These are phyloP conservation scores for Urocynchramus pylzowi DNA, from an alignment of 2,113 vertebrate species.

Conservation along the genomic window DNA sequence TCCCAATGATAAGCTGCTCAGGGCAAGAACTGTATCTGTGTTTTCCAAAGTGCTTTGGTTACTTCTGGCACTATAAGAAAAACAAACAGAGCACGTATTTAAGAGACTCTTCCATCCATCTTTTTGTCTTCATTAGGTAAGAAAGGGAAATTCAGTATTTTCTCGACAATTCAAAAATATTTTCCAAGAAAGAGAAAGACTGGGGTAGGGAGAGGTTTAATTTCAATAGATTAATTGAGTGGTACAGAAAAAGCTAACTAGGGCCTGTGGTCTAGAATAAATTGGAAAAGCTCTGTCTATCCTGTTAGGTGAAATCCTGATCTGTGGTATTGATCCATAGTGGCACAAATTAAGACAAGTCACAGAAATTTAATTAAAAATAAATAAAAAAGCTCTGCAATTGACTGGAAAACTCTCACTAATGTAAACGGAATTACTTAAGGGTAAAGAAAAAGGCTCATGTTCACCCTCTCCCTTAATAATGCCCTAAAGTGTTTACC, in stretches of 20 bases:
- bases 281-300: neutral
- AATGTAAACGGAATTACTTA: neutral
- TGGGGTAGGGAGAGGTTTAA: neutral
- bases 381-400: neutral
- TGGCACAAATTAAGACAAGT: neutral
- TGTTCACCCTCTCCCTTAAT: neutral
- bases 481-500: neutral
- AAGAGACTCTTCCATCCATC: neutral
- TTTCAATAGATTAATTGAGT: neutral
- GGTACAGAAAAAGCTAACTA: neutral
- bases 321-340: accelerated
- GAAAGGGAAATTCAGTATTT: neutral
- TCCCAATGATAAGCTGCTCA: conserved; percentile 30
- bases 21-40: neutral
- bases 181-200: neutral
- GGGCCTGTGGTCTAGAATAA: neutral
- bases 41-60: conserved; percentile 22
- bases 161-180: neutral
- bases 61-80: neutral
- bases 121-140: neutral
- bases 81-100: neutral
- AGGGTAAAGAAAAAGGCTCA: neutral
- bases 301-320: neutral
- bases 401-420: neutral
- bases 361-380: neutral